Conservation (phyloP, 2,797 vertebrate genomes). For the Lycodopsis pacificus region DNA sequence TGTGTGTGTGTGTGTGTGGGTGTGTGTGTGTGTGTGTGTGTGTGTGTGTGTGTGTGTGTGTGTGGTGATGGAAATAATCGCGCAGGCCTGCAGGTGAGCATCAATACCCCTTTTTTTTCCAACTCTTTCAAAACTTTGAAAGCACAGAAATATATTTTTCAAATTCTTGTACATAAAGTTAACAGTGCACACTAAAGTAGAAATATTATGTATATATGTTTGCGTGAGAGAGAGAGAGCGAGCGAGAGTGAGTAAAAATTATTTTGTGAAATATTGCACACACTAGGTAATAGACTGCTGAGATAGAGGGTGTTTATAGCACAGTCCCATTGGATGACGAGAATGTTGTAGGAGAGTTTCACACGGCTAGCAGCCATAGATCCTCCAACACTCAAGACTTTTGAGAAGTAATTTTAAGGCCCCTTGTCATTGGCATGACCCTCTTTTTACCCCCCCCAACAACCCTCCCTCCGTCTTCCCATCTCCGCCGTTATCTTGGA, state of each 20-base stretch:
- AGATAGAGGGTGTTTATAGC: constrained; percentile 56
- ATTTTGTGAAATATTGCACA: constrained; percentile 60
- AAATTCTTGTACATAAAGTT: constrained; percentile 44
- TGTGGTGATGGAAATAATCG: constrained; percentile 48
- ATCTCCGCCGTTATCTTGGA: constrained; percentile 37
- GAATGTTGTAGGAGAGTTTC: constrained; percentile 68
- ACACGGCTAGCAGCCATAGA: constrained; percentile 28
- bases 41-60: constrained; percentile 38
- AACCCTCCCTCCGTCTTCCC: constrained; percentile 19
- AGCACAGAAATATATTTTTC: constrained; percentile 37
- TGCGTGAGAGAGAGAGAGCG: not conserved
- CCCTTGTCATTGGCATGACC: constrained; percentile 67
- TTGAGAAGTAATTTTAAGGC: constrained; percentile 44
- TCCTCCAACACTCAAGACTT: constrained; percentile 31
- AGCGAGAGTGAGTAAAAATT: constrained; percentile 33
- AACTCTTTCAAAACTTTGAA: constrained; percentile 59
- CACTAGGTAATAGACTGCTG: constrained; percentile 52
- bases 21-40: constrained; percentile 19
- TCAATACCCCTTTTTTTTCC: constrained; percentile 33
- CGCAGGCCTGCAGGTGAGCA: constrained; percentile 54
- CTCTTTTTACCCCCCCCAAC: constrained; percentile 30
- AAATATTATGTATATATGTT: constrained; percentile 6
- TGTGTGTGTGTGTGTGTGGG: constrained; percentile 32
- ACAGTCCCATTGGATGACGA: constrained; percentile 56
- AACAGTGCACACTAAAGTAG: constrained; percentile 46